Conservation (phyloP, 2,888 invertebrate genomes). For the Leucoma salicis region DNA sequence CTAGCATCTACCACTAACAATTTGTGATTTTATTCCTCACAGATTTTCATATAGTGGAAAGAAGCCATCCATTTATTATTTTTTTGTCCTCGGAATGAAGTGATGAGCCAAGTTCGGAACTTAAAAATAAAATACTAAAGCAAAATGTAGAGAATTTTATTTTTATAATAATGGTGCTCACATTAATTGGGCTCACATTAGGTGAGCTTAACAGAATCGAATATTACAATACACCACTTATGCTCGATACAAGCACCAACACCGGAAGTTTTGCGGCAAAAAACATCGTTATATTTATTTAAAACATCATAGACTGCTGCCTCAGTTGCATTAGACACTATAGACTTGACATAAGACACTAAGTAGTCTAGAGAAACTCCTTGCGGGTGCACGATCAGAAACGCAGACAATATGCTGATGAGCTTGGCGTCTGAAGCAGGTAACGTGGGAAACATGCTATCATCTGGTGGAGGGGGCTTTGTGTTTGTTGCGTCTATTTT, state of each 20-base stretch:
- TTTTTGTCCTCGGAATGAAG: too few relatives aligned
- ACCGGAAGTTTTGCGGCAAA: constrained; percentile 45
- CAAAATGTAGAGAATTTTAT: too few relatives aligned
- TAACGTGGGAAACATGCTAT: constrained; percentile 12
- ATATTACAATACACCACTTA: constrained; percentile 56
- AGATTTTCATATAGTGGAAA: too few relatives aligned
- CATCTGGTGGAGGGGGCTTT: constrained; percentile 36
- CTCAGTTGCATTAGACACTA: constrained; percentile 50
- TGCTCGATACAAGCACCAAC: constrained; percentile 53
- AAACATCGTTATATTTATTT: constrained; percentile 55
- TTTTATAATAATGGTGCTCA: too few relatives aligned
- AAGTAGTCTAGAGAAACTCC: constrained; percentile 63
- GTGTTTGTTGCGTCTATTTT: constrained; percentile 11
- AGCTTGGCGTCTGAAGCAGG: constrained; percentile 57
- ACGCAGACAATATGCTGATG: constrained; percentile 64
- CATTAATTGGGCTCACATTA: too few relatives aligned
- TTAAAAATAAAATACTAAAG: too few relatives aligned
- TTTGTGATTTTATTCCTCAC: too few relatives aligned
- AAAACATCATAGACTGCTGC: constrained; percentile 45
- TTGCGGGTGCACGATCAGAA: constrained; percentile 64
- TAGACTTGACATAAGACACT: constrained; percentile 57
- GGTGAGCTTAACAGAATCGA: constrained; percentile 43
- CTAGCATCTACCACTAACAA: too few relatives aligned
- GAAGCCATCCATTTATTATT: too few relatives aligned
- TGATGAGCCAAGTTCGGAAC: too few relatives aligned